A percentile compares a stretch with the other conserved stretches of the same genome.
Evolutionary conservation across 1,140 invertebrate species (phyloP).

Genomic region (Latrodectus geometricus): DNA sequence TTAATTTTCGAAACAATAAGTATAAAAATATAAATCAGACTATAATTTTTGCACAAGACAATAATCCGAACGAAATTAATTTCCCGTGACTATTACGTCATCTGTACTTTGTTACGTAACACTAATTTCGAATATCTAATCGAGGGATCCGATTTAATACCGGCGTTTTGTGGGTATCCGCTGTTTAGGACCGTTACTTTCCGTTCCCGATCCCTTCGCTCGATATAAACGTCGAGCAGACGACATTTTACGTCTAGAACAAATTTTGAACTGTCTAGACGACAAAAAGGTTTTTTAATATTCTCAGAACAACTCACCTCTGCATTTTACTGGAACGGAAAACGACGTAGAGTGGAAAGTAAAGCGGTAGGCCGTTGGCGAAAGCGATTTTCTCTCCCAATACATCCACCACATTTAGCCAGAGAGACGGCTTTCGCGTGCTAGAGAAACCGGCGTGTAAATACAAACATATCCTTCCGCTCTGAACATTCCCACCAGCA

Average conservation of each 20-base stretch:
- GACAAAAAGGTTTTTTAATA: slow-evolving; percentile 1
- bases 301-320: slow-evolving; percentile 37
- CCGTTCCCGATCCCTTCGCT: not conserved
- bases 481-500: not conserved
- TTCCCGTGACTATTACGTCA: slow-evolving; percentile 13
- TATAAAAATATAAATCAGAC: too few species aligned
- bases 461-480: slow-evolving; percentile 58
- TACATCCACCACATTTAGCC: slow-evolving; percentile 3
- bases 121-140: slow-evolving; percentile 32
- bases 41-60: too few species aligned
- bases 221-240: slow-evolving; percentile 34
- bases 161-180: slow-evolving; percentile 8
- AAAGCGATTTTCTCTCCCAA: slow-evolving; percentile 11
- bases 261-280: not conserved
- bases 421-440: slow-evolving; percentile 39
- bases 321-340: slow-evolving; percentile 16
- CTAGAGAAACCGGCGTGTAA: slow-evolving; percentile 53
- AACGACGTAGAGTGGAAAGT: not conserved
- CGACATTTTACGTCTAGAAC: slow-evolving; percentile 10
- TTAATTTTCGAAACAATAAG: too few species aligned
- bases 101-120: slow-evolving; percentile 18
- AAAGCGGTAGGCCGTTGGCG: slow-evolving; percentile 4
- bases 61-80: not conserved
- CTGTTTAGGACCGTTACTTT: slow-evolving; percentile 40
- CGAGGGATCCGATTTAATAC: slow-evolving; percentile 37